Conservation (phyloP, 2,113 vertebrate genomes). For the Reinhardtius hippoglossoides region DNA sequence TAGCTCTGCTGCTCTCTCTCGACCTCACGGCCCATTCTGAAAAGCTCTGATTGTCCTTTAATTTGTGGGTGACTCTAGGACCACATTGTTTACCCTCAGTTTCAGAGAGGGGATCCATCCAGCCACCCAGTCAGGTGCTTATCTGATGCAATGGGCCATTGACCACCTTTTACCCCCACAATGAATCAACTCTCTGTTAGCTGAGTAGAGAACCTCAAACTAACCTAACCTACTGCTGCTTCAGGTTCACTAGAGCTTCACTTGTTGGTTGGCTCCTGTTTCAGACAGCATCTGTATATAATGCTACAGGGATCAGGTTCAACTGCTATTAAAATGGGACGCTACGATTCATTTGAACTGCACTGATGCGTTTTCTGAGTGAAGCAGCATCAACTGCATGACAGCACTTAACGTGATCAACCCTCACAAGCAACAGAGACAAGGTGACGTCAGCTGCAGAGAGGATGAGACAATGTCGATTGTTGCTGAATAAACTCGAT, state of each 20-base stretch:
- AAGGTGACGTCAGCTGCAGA: slow-evolving; percentile 35
- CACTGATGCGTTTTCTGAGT: slow-evolving; percentile 26
- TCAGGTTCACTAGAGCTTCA: slow-evolving; percentile 52
- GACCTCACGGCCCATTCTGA: slow-evolving; percentile 60
- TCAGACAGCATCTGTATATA: slow-evolving; percentile 24
- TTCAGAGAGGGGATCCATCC: slow-evolving; percentile 55
- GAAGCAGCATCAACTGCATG: neutral
- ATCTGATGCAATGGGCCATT: slow-evolving; percentile 82
- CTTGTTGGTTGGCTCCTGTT: slow-evolving; percentile 28
- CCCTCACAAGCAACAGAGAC: slow-evolving; percentile 2
- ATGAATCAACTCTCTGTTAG: slow-evolving; percentile 75
- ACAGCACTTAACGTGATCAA: slow-evolving; percentile 17
- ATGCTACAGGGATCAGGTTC: slow-evolving; percentile 36
- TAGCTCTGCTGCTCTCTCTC: slow-evolving; percentile 39
- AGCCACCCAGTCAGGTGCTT: slow-evolving; percentile 74
- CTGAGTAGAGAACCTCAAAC: slow-evolving; percentile 56
- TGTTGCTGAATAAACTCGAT: slow-evolving; percentile 28
- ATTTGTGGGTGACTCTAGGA: slow-evolving; percentile 69
- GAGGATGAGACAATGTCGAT: slow-evolving; percentile 47
- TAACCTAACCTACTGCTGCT: slow-evolving; percentile 60
- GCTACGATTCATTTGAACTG: slow-evolving; percentile 40
- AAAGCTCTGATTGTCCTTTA: slow-evolving; percentile 73
- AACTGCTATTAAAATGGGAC: slow-evolving; percentile 37
- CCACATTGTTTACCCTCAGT: slow-evolving; percentile 72
- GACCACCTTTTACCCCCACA: slow-evolving; percentile 74